phyloP scores from a whole-genome alignment of 2,888 invertebrate species.

The Andrena minutula region DNA sequence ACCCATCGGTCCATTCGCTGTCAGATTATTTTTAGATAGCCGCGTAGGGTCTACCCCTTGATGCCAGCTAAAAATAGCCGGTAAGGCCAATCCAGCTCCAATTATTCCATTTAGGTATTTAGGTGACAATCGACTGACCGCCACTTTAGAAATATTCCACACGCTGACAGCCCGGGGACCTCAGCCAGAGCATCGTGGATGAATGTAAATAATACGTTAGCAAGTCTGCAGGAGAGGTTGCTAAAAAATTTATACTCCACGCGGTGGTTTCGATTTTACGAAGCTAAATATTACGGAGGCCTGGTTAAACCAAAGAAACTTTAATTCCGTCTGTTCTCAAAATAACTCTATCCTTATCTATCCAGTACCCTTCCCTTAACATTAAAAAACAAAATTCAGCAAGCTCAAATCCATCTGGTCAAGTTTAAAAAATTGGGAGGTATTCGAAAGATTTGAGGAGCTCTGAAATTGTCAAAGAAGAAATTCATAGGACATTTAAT shows the following conservation, averaged over 20 bases:
- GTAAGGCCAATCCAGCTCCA: slow-evolving; percentile 83
- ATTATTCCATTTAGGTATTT: slow-evolving; percentile 84
- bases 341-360: neutral
- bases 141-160: slow-evolving; percentile 84
- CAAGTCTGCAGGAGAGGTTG: neutral
- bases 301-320: neutral
- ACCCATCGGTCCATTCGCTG: slow-evolving; percentile 46
- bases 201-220: slow-evolving; percentile 57
- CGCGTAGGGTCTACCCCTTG: slow-evolving; percentile 81
- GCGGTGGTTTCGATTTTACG: neutral
- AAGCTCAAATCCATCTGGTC: neutral
- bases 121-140: slow-evolving; percentile 84
- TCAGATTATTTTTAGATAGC: slow-evolving; percentile 82
- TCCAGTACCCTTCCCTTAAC: neutral
- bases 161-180: slow-evolving; percentile 67
- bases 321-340: neutral
- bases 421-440: too few relatives aligned
- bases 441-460: too few relatives aligned
- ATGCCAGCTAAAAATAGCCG: slow-evolving; percentile 81
- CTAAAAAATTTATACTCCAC: neutral
- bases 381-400: neutral
- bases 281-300: neutral
- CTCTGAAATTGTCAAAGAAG: neutral
- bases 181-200: slow-evolving; percentile 34
- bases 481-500: neutral